Base-by-base conservation (phyloP, 2,797 vertebrate genomes). In the Sebastes steindachneri region DNA sequence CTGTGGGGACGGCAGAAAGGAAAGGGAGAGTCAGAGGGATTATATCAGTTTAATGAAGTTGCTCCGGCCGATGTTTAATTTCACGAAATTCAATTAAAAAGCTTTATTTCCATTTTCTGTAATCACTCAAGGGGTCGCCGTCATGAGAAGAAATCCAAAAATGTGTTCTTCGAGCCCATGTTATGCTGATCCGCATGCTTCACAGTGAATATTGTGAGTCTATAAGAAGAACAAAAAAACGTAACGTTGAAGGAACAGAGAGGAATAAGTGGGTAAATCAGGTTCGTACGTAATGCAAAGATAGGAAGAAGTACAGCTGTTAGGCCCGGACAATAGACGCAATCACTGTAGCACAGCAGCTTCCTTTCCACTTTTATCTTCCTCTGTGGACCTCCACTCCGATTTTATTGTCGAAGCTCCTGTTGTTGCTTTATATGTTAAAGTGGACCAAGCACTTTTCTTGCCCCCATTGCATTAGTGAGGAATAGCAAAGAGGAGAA, bases 31-130 rank as follows among this genome's bases (percentile, higher is more conserved):
- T 90, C 82, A 82, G 86, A 81, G 57, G 86, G 90, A 94, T 93
- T 87, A 76, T 92, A 93, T 95, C 93, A 90, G 62, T 92, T 89
- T 89, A 93, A 94, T 92, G 90, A 92, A 91, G 85, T 90, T 91
- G 75, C 90, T 91, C 85, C 66, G 82, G 83, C 83, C 67, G 29
- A 85, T 88, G 91, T 93, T 93, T 92, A 88, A 93, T 94, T 93
- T 92, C 51, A 88, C 77, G 71, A 87, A 93, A 91, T 92, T 93
- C 86, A 92, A 89, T 95, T 93, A 91, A 91, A 91, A 93, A 79
- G 60, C 75, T 89, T 88, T 83, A 83, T 86, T 92, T 88, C 86
- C 57, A 79, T 82, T 88, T 51, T 80, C 58, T 77, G 80, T 75
- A 85, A 91, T 92, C 86, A 91, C 77, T 90, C 81, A 79, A 82